phyloP scores from a whole-genome alignment of 2,888 invertebrate genomes.

The Ectobius pallidus region DNA sequence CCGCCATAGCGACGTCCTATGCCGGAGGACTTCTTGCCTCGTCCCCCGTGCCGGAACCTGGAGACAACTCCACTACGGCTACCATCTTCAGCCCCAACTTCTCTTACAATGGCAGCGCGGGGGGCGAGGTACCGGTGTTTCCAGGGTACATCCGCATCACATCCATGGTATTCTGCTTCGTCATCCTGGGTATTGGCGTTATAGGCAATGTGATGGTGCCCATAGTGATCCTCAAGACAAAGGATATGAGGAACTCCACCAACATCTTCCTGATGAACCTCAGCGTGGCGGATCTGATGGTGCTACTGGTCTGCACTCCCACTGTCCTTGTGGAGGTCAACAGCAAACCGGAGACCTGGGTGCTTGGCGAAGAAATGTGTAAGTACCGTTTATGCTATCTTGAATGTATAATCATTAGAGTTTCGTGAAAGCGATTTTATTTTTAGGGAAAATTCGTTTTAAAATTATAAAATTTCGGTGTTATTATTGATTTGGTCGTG shows the following conservation, averaged over 20 bases:
- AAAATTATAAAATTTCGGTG: no score
- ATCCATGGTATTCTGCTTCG: constrained; percentile 86
- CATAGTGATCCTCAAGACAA: constrained; percentile 87
- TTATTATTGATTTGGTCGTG: no score
- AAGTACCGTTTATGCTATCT: no score
- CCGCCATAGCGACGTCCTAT: not conserved
- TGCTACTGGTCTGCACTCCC: constrained; percentile 89
- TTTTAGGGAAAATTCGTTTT: no score
- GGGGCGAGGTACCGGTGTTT: constrained; percentile 54
- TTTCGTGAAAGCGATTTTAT: no score
- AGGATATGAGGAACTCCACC: constrained; percentile 93
- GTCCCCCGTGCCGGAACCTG: not conserved
- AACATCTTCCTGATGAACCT: constrained; percentile 94
- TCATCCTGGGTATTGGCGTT: constrained; percentile 88
- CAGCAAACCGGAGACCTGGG: constrained; percentile 90
- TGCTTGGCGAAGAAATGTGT: constrained; percentile 92
- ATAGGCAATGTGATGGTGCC: constrained; percentile 94
- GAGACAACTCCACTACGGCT: constrained; percentile 19
- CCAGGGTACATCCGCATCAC: constrained; percentile 87
- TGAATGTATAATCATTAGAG: no score
- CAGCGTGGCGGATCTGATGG: constrained; percentile 91
- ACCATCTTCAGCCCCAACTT: constrained; percentile 8
- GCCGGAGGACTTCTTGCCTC: not conserved
- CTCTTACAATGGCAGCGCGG: constrained; percentile 13
- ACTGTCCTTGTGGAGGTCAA: constrained; percentile 94